phyloP scores from a whole-genome alignment of 2,113 vertebrate species.

The Colaptes auratus region DNA sequence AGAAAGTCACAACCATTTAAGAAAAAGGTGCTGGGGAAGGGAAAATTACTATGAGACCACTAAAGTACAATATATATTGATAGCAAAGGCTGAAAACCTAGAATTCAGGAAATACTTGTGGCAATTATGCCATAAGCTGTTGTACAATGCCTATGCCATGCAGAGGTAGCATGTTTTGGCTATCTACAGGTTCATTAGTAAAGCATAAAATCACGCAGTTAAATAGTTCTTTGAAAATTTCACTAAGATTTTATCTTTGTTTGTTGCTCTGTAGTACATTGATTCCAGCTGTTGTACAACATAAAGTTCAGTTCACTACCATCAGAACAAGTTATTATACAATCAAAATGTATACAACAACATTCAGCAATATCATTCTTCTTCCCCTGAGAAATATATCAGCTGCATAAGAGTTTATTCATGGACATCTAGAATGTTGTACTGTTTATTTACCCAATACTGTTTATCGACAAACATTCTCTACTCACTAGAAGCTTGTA shows the following conservation, averaged over 20 bases:
- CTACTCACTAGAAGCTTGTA: not conserved
- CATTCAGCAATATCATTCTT: not conserved
- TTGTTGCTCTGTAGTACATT: not conserved
- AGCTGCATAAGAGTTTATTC: not conserved
- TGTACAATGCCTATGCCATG: not conserved
- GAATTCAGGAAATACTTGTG: not conserved
- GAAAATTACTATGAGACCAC: not conserved
- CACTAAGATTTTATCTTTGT: not conserved
- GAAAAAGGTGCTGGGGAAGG: accelerated
- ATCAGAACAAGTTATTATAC: not conserved
- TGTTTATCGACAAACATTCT: not conserved
- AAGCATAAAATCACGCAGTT: not conserved
- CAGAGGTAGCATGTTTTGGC: not conserved
- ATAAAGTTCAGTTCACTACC: not conserved
- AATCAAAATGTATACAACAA: not conserved
- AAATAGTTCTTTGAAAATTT: not conserved
- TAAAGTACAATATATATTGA: not conserved
- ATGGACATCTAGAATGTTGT: not conserved
- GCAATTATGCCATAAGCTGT: not conserved
- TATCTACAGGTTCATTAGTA: not conserved
- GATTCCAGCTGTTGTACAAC: not conserved
- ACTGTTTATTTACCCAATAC: not conserved
- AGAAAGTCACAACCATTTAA: not conserved
- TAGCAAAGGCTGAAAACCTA: not conserved
- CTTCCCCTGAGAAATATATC: not conserved